Conservation (phyloP, 2,888 invertebrate genomes). For the Ditula angustiorana region DNA sequence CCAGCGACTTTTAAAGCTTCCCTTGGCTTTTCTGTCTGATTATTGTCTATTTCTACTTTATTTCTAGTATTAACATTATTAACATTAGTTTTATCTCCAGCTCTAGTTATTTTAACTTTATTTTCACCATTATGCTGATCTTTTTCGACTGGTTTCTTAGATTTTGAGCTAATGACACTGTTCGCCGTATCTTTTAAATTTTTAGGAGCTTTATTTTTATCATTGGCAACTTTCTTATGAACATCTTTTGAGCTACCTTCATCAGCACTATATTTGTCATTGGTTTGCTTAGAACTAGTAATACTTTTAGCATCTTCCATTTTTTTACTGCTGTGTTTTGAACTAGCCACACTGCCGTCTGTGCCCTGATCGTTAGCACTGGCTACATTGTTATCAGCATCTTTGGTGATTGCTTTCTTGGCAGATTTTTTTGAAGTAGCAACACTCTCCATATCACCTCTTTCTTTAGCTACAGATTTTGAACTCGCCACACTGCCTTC, state of each 20-base stretch:
- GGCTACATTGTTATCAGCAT: not conserved
- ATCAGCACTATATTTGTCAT: conserved; percentile 22
- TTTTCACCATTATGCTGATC: not conserved
- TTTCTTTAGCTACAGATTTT: conserved; percentile 29
- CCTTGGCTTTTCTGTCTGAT: not conserved
- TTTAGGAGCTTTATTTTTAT: conserved; percentile 19
- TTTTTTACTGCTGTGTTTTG: conserved; percentile 38
- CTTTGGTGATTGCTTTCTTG: not conserved
- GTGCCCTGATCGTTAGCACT: not conserved
- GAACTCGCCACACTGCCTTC: not conserved
- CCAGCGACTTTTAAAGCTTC: not conserved
- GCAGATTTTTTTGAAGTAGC: not conserved
- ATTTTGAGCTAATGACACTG: not conserved
- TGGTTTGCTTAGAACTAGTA: conserved; percentile 13
- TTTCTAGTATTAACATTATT: not conserved
- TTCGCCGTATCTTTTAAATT: not conserved
- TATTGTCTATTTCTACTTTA: not conserved
- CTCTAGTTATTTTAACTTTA: not conserved
- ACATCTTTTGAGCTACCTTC: not conserved
- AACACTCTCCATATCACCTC: not conserved
- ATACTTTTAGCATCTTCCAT: conserved; percentile 30
- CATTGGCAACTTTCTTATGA: conserved; percentile 22
- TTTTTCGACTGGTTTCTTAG: not conserved
- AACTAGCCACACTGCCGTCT: not conserved
- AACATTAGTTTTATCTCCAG: not conserved